Evolutionary conservation across 2,797 vertebrate genomes (phyloP), one percentile per base, ranked within the genome.

Genomic region (Sebastes ruberrimus): DNA sequence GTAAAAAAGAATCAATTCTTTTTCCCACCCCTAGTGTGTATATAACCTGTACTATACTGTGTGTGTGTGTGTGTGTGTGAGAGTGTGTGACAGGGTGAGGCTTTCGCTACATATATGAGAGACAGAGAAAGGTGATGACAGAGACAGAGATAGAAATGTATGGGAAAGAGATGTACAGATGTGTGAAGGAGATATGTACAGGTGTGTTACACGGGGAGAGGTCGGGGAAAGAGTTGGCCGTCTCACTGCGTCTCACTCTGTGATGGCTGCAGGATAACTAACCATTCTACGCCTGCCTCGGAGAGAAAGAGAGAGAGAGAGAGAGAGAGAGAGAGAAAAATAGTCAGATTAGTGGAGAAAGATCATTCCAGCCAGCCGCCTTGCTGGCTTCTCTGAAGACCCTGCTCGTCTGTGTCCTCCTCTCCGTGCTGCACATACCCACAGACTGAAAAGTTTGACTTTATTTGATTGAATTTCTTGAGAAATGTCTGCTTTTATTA

Each of bases 221-320:
- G 75, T 18, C 2, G 38, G 38, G 46, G 56, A 22, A 59, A 35
- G 81, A 63, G 78, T 27, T 53, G 61, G 78, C 65, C 46, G 61
- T 80, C 82, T 86, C 84, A 52, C 72, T 76, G 84, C n/a, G 49
- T 52, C 46, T 52, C 20, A 52, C 83, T 79, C 46, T 7, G 76
- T 32, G 88, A 92, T 87, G 80, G 81, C 86, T 88, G 84, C 76
- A 84, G 93, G 93, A 91, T 88, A 93, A 89, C 87, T 93, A 93
- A 93, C 94, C 94, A 92, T 92, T 94, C 90, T 66, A 83, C 83
- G 80, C 79, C 90, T 88, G 85, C 82, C 79, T 88, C 7, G 3
- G 35, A 13, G 35, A 38, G 5, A 38, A 1, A 38, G 11, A 0
- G 11, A 38, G 38, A 82, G 70, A 80, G 76, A 57, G 76, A 33